Conservation (phyloP, 2,797 vertebrate genomes). For the Danio choprae region DNA sequence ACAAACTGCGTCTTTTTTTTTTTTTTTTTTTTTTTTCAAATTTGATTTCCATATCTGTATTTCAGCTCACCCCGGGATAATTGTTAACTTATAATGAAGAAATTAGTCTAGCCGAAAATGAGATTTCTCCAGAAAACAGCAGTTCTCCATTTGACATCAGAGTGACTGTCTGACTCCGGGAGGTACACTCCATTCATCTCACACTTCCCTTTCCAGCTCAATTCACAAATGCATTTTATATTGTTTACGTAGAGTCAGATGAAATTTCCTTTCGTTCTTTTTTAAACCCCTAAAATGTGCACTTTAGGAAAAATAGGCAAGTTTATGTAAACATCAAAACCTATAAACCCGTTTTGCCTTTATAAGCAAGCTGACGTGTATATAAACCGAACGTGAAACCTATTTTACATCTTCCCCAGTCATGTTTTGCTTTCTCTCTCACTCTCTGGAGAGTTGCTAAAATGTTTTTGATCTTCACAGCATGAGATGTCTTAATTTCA, state of each 20-base stretch:
- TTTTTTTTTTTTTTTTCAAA: constrained; percentile 43
- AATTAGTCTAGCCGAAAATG: constrained; percentile 81
- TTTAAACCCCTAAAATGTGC: neutral
- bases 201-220: constrained; percentile 55
- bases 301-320: neutral
- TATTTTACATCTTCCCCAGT: neutral
- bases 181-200: constrained; percentile 67
- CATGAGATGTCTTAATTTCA: constrained; percentile 52
- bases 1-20: neutral
- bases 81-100: constrained; percentile 78
- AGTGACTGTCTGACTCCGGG: constrained; percentile 64
- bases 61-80: constrained; percentile 76
- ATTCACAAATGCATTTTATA: constrained; percentile 23
- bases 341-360: neutral
- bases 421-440: neutral
- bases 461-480: constrained; percentile 33
- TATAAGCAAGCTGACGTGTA: neutral
- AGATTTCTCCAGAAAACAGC: constrained; percentile 71
- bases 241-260: neutral
- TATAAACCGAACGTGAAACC: neutral
- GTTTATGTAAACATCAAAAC: neutral
- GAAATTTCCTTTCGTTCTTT: neutral
- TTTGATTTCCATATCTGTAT: constrained; percentile 71
- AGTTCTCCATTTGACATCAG: constrained; percentile 69
- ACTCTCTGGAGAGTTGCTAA: constrained; percentile 14